Evolutionary conservation across 2,888 invertebrate species (phyloP).

Genomic region (Arenicola marina): DNA sequence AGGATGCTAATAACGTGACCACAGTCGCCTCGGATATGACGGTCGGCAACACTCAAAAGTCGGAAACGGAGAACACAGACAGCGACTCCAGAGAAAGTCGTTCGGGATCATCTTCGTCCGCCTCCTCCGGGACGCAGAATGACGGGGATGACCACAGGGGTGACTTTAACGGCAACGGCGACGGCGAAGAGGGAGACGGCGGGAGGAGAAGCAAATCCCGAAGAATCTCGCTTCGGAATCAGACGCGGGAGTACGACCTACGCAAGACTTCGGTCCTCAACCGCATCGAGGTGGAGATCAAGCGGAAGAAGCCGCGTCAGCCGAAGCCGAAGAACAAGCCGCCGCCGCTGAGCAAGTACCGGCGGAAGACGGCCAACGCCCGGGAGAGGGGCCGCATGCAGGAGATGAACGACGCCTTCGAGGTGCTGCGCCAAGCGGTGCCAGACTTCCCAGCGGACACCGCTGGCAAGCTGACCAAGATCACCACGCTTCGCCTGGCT

Average conservation of each 20-base stretch:
- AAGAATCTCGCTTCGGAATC: too few relatives aligned
- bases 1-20: too few relatives aligned
- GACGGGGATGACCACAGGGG: too few relatives aligned
- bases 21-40: too few relatives aligned
- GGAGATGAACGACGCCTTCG: constrained; percentile 88
- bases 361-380: constrained; percentile 87
- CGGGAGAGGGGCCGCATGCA: constrained; percentile 85
- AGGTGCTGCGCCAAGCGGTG: constrained; percentile 77
- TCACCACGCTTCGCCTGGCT: constrained; percentile 82
- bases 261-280: constrained; percentile 71
- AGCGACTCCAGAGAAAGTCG: too few relatives aligned
- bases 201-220: too few relatives aligned
- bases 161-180: too few relatives aligned
- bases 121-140: too few relatives aligned
- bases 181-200: too few relatives aligned
- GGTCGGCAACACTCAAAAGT: too few relatives aligned
- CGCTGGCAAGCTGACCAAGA: constrained; percentile 77
- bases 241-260: constrained; percentile 72
- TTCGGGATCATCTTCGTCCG: too few relatives aligned
- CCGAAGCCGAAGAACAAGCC: constrained; percentile 65
- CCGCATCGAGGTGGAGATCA: constrained; percentile 64
- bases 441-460: constrained; percentile 41
- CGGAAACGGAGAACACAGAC: too few relatives aligned
- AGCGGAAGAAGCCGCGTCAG: constrained; percentile 50
- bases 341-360: constrained; percentile 80